These are phyloP conservation scores for Propithecus coquereli DNA, from an alignment of 2,113 vertebrate genomes.

Conservation along the genomic window DNA sequence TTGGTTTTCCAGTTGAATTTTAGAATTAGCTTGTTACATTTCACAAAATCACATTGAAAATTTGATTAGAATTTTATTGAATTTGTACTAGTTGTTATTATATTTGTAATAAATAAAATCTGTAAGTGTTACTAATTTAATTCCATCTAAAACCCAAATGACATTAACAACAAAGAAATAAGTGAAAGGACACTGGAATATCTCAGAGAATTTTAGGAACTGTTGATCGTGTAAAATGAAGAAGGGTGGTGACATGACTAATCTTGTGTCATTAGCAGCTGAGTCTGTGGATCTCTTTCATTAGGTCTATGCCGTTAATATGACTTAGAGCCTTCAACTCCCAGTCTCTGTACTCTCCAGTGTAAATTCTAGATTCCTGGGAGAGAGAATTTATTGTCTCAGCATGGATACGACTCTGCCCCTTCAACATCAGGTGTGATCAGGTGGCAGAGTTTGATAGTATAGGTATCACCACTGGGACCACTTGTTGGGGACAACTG, in stretches of 20 bases:
- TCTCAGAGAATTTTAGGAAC: not conserved
- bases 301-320: not conserved
- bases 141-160: not conserved
- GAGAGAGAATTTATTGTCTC: not conserved
- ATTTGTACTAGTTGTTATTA: not conserved
- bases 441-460: not conserved
- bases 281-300: no score
- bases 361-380: not conserved
- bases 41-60: not conserved
- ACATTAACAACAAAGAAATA: not conserved
- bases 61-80: not conserved
- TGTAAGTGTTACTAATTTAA: not conserved
- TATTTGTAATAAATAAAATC: not conserved
- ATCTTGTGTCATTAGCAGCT: not conserved
- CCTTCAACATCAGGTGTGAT: not conserved
- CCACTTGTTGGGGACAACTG: not conserved
- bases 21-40: not conserved
- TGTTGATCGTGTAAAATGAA: not conserved
- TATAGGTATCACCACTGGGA: not conserved
- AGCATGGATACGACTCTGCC: not conserved
- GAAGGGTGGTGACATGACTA: fast-evolving
- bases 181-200: not conserved
- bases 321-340: not conserved
- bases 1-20: not conserved
- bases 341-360: not conserved